Percentiles rank a stretch among this genome's conserved stretches.
phyloP scores from a whole-genome alignment of 2,113 vertebrate species.

The rat (Rattus norvegicus) region GRCr8 NC_086026.1:40652501-40653000 shows the following conservation, averaged over 20 bases:
- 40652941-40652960: constrained; percentile 54
- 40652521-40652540: not conserved
- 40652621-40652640: constrained; percentile 55
- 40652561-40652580: not conserved
- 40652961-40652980: not conserved
- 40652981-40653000: not conserved
- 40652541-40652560: not conserved
- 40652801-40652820: constrained; percentile 56
- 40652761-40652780: constrained; percentile 66
- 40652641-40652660: not conserved
- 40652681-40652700: constrained; percentile 37
- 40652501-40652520: not conserved
- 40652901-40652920: constrained; percentile 66
- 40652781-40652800: constrained; percentile 75
- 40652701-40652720: constrained; percentile 52
- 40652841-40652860: constrained; percentile 62
- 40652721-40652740: constrained; percentile 46
- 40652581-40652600: not conserved
- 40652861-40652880: not conserved
- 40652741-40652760: constrained; percentile 62
- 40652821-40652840: constrained; percentile 68
- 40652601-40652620: not conserved
- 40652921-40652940: constrained; percentile 70
- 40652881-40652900: constrained; percentile 68
- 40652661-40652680: constrained; percentile 23